Percentiles rank a stretch among this genome's conserved stretches.
Evolutionary conservation across 2,888 invertebrate species (phyloP).

Genomic region (Eristalis arbustorum): DNA sequence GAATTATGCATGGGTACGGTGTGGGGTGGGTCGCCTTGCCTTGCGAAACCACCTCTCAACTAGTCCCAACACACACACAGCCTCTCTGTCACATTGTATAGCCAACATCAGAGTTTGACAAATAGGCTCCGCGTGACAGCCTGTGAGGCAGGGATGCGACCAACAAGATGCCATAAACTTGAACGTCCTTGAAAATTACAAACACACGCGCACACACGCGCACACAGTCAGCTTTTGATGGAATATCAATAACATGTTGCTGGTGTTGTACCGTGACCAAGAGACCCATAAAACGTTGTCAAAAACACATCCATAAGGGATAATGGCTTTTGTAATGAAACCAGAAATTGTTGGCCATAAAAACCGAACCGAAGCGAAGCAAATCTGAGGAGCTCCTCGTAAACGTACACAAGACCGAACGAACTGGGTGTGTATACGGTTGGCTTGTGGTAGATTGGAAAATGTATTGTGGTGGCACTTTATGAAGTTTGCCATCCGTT

Average conservation of each 20-base stretch:
- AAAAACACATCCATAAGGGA: conserved; percentile 56
- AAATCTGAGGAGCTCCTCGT: conserved; percentile 37
- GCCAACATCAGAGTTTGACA: conserved; percentile 23
- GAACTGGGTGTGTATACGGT: background rate
- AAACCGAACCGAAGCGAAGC: conserved; percentile 12
- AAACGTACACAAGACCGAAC: background rate
- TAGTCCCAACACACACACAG: background rate
- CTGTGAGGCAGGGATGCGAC: background rate
- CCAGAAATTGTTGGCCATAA: conserved; percentile 57
- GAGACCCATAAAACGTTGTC: conserved; percentile 51
- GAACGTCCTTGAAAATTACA: conserved; percentile 49
- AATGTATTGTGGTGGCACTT: background rate
- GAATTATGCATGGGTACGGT: conserved; percentile 24
- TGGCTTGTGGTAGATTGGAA: background rate
- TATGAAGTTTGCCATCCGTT: background rate
- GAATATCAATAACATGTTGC: conserved; percentile 48
- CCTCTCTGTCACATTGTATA: background rate
- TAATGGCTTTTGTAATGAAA: conserved; percentile 63
- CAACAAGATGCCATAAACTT: background rate
- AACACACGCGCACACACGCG: background rate
- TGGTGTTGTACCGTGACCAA: conserved; percentile 11
- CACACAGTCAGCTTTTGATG: background rate
- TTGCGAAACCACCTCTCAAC: background rate
- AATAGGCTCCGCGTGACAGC: conserved; percentile 18
- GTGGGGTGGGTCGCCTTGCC: background rate